Conservation (phyloP, 1,140 invertebrate genomes). For the Drosophila truncata region DNA sequence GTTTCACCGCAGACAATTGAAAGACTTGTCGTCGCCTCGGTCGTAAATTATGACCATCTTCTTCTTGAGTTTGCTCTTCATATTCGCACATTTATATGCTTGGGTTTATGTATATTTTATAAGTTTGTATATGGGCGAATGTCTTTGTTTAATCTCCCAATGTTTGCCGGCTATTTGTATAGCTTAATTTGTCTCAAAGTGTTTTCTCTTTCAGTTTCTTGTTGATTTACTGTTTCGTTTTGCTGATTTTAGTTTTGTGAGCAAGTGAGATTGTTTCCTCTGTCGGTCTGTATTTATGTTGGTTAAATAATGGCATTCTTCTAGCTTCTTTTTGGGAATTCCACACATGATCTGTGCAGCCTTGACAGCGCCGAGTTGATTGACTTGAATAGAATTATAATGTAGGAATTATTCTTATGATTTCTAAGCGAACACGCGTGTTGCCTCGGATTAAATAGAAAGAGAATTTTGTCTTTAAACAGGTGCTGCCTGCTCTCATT, state of each 20-base stretch:
- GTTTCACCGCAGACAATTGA: constrained; percentile 34
- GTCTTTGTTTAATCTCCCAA: constrained; percentile 32
- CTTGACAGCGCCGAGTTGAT: constrained; percentile 57
- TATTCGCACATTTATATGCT: constrained; percentile 20
- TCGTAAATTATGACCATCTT: constrained; percentile 42
- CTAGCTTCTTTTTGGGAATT: constrained; percentile 21
- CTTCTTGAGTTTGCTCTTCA: constrained; percentile 22
- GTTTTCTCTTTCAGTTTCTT: constrained; percentile 45
- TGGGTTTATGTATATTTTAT: constrained; percentile 24
- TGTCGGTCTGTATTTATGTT: constrained; percentile 25
- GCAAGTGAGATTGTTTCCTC: constrained; percentile 25
- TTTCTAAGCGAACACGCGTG: constrained; percentile 44
- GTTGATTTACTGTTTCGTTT: constrained; percentile 39
- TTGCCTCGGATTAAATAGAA: constrained; percentile 24
- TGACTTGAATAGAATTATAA: constrained; percentile 38
- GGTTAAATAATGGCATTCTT: constrained; percentile 21
- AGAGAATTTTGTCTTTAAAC: constrained; percentile 49
- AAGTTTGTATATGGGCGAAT: constrained; percentile 5
- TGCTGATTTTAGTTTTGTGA: constrained; percentile 28
- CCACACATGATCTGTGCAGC: constrained; percentile 28
- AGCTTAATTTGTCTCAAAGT: constrained; percentile 54
- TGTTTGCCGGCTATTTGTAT: constrained; percentile 37
- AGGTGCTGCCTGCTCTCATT: constrained; percentile 52
- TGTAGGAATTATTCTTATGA: constrained; percentile 10
- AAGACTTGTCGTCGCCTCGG: constrained; percentile 46